Conservation (phyloP, 1,140 invertebrate genomes). For the Cherax quadricarinatus region DNA sequence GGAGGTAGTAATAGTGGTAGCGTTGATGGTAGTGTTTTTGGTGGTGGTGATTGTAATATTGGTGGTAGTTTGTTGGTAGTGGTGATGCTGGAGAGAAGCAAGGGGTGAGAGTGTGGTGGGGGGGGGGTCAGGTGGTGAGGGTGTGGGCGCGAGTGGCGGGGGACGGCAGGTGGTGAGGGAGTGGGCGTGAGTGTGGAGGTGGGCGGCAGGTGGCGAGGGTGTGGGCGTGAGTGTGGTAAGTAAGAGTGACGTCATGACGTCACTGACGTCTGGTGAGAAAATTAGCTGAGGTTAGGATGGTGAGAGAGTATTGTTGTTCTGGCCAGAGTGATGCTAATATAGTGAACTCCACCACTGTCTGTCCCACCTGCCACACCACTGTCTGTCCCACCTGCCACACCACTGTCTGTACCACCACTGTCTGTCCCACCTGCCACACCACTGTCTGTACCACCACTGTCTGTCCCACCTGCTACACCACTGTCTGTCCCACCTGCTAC, state of each 20-base stretch:
- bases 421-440: neutral
- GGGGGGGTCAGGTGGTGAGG: neutral
- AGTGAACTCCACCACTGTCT: neutral
- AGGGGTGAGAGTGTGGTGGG: too few relatives aligned
- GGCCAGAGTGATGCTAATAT: constrained; percentile 28
- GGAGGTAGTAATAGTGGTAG: too few relatives aligned
- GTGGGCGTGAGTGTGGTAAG: neutral
- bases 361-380: neutral
- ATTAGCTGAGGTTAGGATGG: constrained; percentile 46
- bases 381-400: neutral
- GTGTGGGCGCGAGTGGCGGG: neutral
- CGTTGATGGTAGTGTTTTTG: too few relatives aligned
- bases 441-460: neutral
- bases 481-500: too few relatives aligned
- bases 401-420: neutral
- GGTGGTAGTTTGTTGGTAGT: too few relatives aligned
- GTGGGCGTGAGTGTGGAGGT: neutral
- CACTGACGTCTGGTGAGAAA: constrained; percentile 23
- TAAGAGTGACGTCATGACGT: constrained; percentile 28
- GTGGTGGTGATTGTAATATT: too few relatives aligned
- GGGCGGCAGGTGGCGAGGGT: too few relatives aligned
- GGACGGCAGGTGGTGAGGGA: neutral
- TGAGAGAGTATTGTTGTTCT: constrained; percentile 7
- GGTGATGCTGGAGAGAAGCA: too few relatives aligned
- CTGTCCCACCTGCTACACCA: too few relatives aligned